A percentile compares a stretch with the other conserved stretches of the same genome.
Conservation (phyloP, 2,797 vertebrate species). For the Heterohyrax brucei region DNA sequence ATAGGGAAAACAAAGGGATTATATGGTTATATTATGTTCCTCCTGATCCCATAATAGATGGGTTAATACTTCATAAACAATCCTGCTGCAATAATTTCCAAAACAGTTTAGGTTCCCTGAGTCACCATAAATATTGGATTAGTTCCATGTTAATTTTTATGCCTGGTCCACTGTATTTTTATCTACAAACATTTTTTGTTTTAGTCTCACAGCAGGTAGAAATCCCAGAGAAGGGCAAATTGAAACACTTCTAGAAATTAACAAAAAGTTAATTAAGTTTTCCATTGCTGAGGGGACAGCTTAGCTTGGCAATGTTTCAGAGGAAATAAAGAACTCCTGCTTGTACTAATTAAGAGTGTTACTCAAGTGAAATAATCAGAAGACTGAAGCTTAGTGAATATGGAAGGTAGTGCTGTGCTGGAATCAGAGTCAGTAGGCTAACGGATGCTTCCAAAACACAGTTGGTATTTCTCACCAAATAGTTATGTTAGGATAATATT, state of each 20-base stretch:
- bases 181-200: slow-evolving; percentile 2
- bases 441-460: slow-evolving; percentile 30
- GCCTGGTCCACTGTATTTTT: slow-evolving; percentile 49
- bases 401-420: neutral
- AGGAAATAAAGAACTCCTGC: slow-evolving; percentile 10
- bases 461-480: slow-evolving; percentile 47
- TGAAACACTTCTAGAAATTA: slow-evolving; percentile 71
- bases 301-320: slow-evolving; percentile 68
- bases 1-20: neutral
- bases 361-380: slow-evolving; percentile 67
- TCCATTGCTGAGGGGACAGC: slow-evolving; percentile 41
- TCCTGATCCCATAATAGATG: neutral
- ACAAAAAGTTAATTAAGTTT: slow-evolving; percentile 78
- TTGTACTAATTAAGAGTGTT: slow-evolving; percentile 67
- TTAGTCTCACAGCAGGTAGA: slow-evolving; percentile 39
- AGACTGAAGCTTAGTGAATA: slow-evolving; percentile 61
- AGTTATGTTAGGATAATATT: slow-evolving; percentile 66
- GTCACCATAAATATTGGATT: slow-evolving; percentile 33
- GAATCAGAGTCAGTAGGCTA: slow-evolving; percentile 50
- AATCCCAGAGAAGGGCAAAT: slow-evolving; percentile 62
- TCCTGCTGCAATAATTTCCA: neutral
- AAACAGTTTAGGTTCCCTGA: slow-evolving; percentile 45
- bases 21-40: neutral
- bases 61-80: neutral
- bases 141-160: slow-evolving; percentile 66